Evolutionary conservation across 2,888 invertebrate genomes (phyloP), one percentile per base, ranked within the genome.

Genomic region (Amblyteles armatorius): DNA sequence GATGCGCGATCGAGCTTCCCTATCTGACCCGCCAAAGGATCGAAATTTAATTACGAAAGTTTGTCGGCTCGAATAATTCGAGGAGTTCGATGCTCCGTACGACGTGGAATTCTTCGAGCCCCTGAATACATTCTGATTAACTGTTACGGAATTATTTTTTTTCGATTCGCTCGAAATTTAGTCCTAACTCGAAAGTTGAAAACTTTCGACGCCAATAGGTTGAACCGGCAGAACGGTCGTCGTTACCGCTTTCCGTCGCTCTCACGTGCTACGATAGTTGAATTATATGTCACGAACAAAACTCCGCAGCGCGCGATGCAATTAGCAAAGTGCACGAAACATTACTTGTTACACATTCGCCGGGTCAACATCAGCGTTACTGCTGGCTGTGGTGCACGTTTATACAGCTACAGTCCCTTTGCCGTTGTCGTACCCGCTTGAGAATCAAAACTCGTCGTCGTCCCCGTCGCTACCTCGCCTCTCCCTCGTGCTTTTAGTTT

Each of bases 271-370:
- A 65, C 76, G 72, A 60, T 60, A 60, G 50, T 22, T 52, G 11
- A 52, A 40, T 57, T 11, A 52, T 67, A 52, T 40, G 52, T 26
- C 52, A 65, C 5, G 65, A 63, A 36, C 55, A 36, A 82, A 78
- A 82, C 71, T 87, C 83, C 80, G 55, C 2, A 63, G 72, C 78
- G 68, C 52, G 77, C 85, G 74, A 88, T 81, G 87, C 88, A 90
- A 91, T 91, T 90, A 90, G 88, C 86, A 83, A 88, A 89, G 88
- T 89, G 86, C 84, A 79, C 69, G 82, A 72, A 88, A 88, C 85
- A 80, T 88, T 88, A 87, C 89, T 87, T 86, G 83, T 88, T 89
- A 85, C 76, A 68, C 82, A 82, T 77, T 80, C 79, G 82, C 36
- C 50, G 52, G 74, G 73, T 84, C 72, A 63, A 67, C 65, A 72